These are phyloP conservation scores for Opisthograptis luteolata DNA, from an alignment of 2,888 invertebrate species.

Conservation along the genomic window DNA sequence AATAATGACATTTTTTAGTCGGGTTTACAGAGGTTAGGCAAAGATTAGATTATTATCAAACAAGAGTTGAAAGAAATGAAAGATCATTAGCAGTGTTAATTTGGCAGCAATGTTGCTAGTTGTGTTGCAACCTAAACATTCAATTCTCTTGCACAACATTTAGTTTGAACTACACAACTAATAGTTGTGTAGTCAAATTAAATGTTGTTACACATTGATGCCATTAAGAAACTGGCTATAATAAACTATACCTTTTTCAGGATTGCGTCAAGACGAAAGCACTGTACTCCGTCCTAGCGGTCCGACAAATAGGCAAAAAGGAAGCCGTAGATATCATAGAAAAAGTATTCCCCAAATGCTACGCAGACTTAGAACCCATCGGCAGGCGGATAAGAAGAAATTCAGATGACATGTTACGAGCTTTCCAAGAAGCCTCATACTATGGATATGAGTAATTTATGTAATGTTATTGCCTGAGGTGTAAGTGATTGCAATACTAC, in stretches of 20 bases:
- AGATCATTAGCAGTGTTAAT: no score
- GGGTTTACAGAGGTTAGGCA: no score
- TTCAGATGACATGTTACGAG: slow-evolving; percentile 90
- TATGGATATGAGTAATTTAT: slow-evolving; percentile 88
- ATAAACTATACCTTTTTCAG: slow-evolving; percentile 73
- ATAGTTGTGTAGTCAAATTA: no score
- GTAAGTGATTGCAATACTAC: slow-evolving; percentile 16
- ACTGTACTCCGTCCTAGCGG: slow-evolving; percentile 91
- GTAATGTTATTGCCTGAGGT: slow-evolving; percentile 12
- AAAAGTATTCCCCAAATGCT: slow-evolving; percentile 95
- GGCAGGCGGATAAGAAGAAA: slow-evolving; percentile 91
- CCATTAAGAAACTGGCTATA: no score
- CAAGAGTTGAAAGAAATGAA: no score
- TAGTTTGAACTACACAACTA: no score
- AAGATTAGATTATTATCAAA: no score
- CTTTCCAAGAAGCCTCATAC: slow-evolving; percentile 89
- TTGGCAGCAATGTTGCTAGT: no score
- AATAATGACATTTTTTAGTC: no score
- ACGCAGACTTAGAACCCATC: slow-evolving; percentile 95
- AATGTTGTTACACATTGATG: no score
- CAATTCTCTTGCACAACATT: no score
- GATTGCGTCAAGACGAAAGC: slow-evolving; percentile 97
- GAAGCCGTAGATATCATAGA: slow-evolving; percentile 92
- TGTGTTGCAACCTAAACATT: no score
- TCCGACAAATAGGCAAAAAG: slow-evolving; percentile 88